Evolutionary conservation across 2,797 vertebrate genomes (phyloP).

Genomic region (Ambastaia sidthimunki): DNA sequence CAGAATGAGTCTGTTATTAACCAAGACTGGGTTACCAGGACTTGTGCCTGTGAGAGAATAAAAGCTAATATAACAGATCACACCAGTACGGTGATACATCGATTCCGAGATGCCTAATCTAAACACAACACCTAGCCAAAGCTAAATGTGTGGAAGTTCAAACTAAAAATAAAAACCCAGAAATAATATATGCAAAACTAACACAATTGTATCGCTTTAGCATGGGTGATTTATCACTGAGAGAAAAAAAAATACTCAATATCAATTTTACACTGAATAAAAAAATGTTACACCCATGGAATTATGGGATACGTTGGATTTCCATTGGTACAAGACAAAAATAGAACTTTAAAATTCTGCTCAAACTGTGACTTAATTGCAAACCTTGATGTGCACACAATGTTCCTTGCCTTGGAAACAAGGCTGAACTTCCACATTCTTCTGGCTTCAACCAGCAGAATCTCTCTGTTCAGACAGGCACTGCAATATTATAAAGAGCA

Average conservation of each 20-base stretch:
- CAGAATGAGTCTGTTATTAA: constrained; percentile 58
- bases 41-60: constrained; percentile 6
- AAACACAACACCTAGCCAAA: background rate
- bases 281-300: background rate
- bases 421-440: constrained; percentile 56
- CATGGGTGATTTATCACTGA: constrained; percentile 1
- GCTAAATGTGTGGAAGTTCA: background rate
- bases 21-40: constrained; percentile 44
- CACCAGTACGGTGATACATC: constrained; percentile 3
- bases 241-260: background rate
- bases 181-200: background rate
- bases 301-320: background rate
- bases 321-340: background rate
- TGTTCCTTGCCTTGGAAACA: constrained; percentile 61
- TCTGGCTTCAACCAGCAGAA: constrained; percentile 22
- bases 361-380: constrained; percentile 38
- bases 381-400: constrained; percentile 56
- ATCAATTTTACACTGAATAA: constrained; percentile 1
- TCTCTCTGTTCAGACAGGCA: background rate
- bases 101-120: background rate
- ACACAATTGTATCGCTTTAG: background rate
- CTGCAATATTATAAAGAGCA: background rate
- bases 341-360: constrained; percentile 12
- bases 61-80: constrained; percentile 18
- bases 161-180: background rate